phyloP scores from a whole-genome alignment of 2,888 invertebrate genomes.

The Heliconius ethilla region DNA sequence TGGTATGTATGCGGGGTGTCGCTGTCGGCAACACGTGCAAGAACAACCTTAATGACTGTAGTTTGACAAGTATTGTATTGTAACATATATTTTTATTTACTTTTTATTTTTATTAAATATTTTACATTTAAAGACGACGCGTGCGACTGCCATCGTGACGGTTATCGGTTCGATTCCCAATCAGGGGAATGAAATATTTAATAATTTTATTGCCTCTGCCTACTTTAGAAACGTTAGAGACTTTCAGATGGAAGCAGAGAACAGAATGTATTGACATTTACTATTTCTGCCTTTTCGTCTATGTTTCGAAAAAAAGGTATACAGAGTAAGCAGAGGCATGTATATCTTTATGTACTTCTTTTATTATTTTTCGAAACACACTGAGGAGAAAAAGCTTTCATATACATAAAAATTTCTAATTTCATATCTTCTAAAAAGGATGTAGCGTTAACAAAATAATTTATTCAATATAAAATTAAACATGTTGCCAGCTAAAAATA shows the following conservation, averaged over 20 bases:
- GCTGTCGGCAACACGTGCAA: slow-evolving; percentile 34
- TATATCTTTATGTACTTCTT: background rate
- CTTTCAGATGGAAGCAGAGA: no score
- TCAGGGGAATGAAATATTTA: no score
- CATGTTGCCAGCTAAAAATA: slow-evolving; percentile 19
- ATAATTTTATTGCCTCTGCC: no score
- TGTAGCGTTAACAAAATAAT: slow-evolving; percentile 11
- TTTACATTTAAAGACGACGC: no score
- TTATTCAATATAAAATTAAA: slow-evolving; percentile 17
- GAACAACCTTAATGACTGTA: slow-evolving; percentile 34
- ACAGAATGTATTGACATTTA: no score
- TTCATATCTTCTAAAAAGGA: background rate
- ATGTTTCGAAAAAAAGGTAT: no score
- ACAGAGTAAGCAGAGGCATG: no score
- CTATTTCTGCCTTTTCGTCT: no score
- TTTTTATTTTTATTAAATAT: slow-evolving; percentile 6
- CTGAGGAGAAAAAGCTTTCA: background rate
- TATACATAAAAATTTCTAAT: no score
- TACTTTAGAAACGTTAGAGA: no score
- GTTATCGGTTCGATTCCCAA: no score
- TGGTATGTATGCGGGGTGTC: slow-evolving; percentile 20
- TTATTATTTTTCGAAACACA: background rate
- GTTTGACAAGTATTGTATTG: slow-evolving; percentile 28
- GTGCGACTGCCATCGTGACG: no score
- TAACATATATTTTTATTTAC: slow-evolving; percentile 31